Evolutionary conservation across 2,888 invertebrate genomes (phyloP), one percentile per base, ranked within the genome.

Genomic region (Tenodera sinensis): DNA sequence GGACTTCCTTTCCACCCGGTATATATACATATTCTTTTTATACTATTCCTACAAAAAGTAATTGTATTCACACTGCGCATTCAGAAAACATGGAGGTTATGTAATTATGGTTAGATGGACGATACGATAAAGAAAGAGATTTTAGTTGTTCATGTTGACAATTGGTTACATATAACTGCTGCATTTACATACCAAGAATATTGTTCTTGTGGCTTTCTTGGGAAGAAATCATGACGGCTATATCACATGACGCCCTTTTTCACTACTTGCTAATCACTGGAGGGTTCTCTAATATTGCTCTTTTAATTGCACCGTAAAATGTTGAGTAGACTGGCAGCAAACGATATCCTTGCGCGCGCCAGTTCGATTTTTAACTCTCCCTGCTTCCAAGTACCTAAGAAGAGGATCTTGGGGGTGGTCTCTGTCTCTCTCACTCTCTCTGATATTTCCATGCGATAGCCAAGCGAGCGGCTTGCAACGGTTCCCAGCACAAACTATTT

Each of bases 401-500:
- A 71, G 54, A 71, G 25, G 54, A 71, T 71, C 54, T 71, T 71
- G 54, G 54, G 54, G 25, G 2, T 15, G 54, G 20, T 42, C 25
- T 71, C 42, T 42, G 12, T 42, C 25, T 71, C 42, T 42, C 42
- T 34, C 34, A 7, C 34, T 34, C 42, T 42, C 42, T 42, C 25
- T 71, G 54, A 71, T 71, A 71, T 71, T 71, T 71, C 54, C 54
- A 71, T 71, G 54, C 83, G 28, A 30, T 83, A 83, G 83, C 83
- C 30, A 28, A 15, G 30, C 88, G 71, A 42, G 28, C 88, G 71
- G 54, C 71, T 88, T 88, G 83, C 30, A 54, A 54, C 28, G 6
- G 84, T 81, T 84, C 81, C 85, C 87, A 84, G 54, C 89, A 81
- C 28, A 88, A 83, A 83, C 83, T 88, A 88, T 89, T 89, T 89